Percentiles rank a stretch among this genome's conserved stretches.
Conservation (phyloP, 2,888 invertebrate genomes). For the Dynastes tityus region DNA sequence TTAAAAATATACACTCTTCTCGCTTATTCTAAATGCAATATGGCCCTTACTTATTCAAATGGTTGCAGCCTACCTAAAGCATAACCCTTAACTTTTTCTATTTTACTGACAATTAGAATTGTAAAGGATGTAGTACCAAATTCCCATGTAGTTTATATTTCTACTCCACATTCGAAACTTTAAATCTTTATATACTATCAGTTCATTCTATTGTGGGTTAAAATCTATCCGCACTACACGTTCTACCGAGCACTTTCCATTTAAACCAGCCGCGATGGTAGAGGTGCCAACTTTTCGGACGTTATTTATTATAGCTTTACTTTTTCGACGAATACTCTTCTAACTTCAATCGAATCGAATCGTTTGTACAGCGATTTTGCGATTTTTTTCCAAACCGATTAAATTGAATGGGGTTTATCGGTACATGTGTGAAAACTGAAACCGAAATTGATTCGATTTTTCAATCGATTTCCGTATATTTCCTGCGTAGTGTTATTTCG, state of each 20-base stretch:
- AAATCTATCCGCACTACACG: neutral
- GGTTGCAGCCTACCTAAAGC: no score
- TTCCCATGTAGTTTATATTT: no score
- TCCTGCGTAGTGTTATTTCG: neutral
- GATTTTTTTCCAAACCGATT: slow-evolving; percentile 34
- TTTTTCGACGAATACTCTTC: slow-evolving; percentile 40
- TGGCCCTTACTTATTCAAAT: no score
- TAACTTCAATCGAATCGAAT: slow-evolving; percentile 29
- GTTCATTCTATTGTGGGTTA: neutral
- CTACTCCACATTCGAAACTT: neutral
- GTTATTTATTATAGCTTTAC: slow-evolving; percentile 45
- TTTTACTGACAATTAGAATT: no score
- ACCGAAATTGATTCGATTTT: slow-evolving; percentile 23
- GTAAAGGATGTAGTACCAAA: no score
- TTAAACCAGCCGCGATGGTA: neutral
- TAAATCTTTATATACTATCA: neutral
- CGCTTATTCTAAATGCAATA: no score
- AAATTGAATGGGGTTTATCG: slow-evolving; percentile 20
- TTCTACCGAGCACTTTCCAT: slow-evolving; percentile 10
- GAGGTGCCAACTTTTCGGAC: slow-evolving; percentile 33
- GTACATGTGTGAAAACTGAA: slow-evolving; percentile 26
- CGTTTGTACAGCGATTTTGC: neutral
- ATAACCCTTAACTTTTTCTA: no score
- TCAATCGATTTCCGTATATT: neutral
- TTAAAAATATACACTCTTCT: no score